These are phyloP conservation scores for Denticeps clupeoides DNA, from an alignment of 2,797 vertebrate genomes.

Conservation along the genomic window DNA sequence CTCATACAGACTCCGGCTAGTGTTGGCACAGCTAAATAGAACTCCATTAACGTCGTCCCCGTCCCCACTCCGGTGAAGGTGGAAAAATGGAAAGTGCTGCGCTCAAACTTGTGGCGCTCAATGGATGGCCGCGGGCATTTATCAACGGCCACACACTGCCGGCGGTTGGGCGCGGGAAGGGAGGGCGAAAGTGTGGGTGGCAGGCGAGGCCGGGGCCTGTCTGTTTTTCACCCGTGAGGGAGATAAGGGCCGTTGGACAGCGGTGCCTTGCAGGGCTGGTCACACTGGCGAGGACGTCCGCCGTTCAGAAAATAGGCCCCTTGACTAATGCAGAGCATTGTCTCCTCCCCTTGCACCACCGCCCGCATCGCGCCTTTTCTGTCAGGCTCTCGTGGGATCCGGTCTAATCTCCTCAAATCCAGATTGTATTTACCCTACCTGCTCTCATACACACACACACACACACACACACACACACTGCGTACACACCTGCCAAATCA, in stretches of 20 bases:
- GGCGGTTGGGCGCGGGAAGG: neutral
- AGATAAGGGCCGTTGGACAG: constrained; percentile 32
- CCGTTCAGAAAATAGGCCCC: constrained; percentile 26
- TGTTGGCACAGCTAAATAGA: neutral
- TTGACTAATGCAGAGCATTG: too few relatives aligned
- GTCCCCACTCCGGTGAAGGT: constrained; percentile 20
- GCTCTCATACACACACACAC: too few relatives aligned
- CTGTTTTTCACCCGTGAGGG: constrained; percentile 20
- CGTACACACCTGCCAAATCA: neutral
- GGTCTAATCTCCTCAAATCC: constrained; percentile 30
- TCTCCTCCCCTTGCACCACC: too few relatives aligned
- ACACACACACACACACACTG: neutral
- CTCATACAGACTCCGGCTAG: neutral
- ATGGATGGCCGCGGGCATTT: constrained; percentile 19
- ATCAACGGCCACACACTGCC: constrained; percentile 26
- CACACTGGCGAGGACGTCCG: constrained; percentile 14
- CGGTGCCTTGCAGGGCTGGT: constrained; percentile 24
- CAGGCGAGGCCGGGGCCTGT: constrained; percentile 29
- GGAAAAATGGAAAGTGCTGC: constrained; percentile 15
- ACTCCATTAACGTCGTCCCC: constrained; percentile 26
- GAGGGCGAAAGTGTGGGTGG: constrained; percentile 32
- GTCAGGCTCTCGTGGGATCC: constrained; percentile 25
- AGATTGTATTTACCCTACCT: too few relatives aligned
- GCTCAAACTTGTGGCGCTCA: constrained; percentile 30
- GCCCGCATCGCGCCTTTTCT: too few relatives aligned